phyloP scores from a whole-genome alignment of 2,888 invertebrate genomes.

The Thereva unica region DNA sequence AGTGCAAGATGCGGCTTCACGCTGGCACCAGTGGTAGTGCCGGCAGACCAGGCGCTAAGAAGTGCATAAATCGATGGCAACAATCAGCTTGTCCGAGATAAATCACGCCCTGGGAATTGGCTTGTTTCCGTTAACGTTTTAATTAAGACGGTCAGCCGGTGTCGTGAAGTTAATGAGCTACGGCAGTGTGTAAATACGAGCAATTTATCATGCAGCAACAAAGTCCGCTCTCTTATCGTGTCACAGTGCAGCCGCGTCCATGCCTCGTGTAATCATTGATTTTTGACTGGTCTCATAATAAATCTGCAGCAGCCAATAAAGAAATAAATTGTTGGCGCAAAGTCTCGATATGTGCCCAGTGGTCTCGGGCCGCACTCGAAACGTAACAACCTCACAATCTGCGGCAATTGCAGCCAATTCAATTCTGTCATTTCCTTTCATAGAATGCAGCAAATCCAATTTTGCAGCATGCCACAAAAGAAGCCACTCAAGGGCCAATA shows the following conservation, averaged over 20 bases:
- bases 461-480: conserved; percentile 35
- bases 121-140: background rate
- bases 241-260: background rate
- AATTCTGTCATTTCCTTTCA: conserved; percentile 41
- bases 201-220: too few relatives aligned
- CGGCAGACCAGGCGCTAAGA: conserved; percentile 18
- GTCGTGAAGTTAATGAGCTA: conserved; percentile 11
- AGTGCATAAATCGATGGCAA: conserved; percentile 19
- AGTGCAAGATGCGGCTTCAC: conserved; percentile 10
- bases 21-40: conserved; percentile 5
- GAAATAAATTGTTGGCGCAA: conserved; percentile 21
- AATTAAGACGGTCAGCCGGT: background rate
- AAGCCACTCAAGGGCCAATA: conserved; percentile 41
- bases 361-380: background rate
- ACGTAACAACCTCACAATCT: conserved; percentile 32
- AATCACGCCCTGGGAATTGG: conserved; percentile 1
- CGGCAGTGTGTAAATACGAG: too few relatives aligned
- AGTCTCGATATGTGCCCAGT: conserved; percentile 1
- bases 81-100: background rate
- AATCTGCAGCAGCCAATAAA: conserved; percentile 7
- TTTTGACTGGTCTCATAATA: background rate
- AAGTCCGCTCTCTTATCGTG: background rate
- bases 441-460: conserved; percentile 40
- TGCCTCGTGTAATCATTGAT: too few relatives aligned
- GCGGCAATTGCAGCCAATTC: conserved; percentile 36